Evolutionary conservation across 2,113 vertebrate genomes (phyloP).

Genomic region (Hippocampus abdominalis): DNA sequence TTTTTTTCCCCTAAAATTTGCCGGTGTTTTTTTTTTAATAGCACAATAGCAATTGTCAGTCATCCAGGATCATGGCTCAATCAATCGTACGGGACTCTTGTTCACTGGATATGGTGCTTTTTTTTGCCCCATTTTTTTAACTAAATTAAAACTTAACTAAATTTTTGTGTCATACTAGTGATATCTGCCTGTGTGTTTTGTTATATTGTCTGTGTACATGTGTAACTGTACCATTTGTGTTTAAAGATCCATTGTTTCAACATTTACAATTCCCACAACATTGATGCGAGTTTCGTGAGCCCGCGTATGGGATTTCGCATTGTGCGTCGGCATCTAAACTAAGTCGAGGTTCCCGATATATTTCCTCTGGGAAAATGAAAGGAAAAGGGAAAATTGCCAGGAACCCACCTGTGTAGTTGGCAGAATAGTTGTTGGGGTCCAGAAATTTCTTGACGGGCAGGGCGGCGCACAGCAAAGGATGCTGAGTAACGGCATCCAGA

Average conservation of each 20-base stretch:
- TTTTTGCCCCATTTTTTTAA: too few relatives aligned
- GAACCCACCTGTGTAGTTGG: constrained; percentile 86
- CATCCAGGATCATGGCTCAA: too few relatives aligned
- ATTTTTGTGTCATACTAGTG: neutral
- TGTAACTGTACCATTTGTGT: neutral
- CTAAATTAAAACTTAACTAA: too few relatives aligned
- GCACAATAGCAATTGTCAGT: too few relatives aligned
- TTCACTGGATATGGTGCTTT: too few relatives aligned
- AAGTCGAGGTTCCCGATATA: neutral
- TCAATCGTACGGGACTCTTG: neutral
- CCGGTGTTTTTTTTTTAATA: too few relatives aligned
- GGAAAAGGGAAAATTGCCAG: too few relatives aligned
- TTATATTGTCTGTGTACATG: too few relatives aligned
- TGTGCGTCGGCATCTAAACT: too few relatives aligned
- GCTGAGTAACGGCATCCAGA: constrained; percentile 89
- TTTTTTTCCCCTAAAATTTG: too few relatives aligned
- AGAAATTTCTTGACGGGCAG: constrained; percentile 92
- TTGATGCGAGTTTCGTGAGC: neutral
- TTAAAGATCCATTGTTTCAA: neutral
- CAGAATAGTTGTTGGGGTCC: constrained; percentile 91
- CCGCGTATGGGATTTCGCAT: too few relatives aligned
- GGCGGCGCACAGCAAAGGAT: constrained; percentile 85
- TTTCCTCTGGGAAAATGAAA: neutral
- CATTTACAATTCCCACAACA: neutral
- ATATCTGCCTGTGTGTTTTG: neutral